These are phyloP conservation scores for Heliconius ethilla DNA, from an alignment of 2,888 invertebrate genomes.

Conservation along the genomic window DNA sequence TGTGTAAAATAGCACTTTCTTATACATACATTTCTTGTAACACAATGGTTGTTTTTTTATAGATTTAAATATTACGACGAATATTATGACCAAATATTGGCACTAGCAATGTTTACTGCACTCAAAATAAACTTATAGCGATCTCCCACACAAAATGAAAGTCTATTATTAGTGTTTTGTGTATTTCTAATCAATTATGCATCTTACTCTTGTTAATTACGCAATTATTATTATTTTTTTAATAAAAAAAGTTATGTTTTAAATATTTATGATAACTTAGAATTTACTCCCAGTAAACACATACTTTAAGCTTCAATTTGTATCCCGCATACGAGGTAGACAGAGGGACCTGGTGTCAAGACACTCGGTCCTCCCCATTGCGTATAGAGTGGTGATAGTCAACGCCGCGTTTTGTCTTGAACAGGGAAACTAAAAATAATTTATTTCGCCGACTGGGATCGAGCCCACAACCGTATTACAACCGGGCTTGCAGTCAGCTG, in stretches of 20 bases:
- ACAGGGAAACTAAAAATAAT: background rate
- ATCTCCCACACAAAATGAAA: conserved; percentile 28
- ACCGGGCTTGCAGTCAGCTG: too few species aligned
- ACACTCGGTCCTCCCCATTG: background rate
- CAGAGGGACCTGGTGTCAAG: background rate
- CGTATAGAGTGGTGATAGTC: background rate
- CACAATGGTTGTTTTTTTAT: background rate
- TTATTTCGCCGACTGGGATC: background rate
- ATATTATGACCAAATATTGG: conserved; percentile 19
- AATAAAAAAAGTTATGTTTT: too few species aligned
- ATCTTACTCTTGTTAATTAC: background rate
- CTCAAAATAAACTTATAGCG: conserved; percentile 19
- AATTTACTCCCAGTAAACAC: background rate
- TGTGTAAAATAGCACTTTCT: background rate
- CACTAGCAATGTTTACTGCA: conserved; percentile 24
- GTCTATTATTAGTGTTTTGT: conserved; percentile 4
- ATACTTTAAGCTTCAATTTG: background rate
- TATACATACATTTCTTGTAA: background rate
- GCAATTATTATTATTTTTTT: background rate
- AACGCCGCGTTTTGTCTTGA: background rate
- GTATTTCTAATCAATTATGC: conserved; percentile 16
- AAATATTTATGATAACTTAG: too few species aligned
- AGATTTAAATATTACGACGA: background rate
- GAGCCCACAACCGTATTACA: too few species aligned
- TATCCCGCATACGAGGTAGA: background rate